Evolutionary conservation across 2,888 invertebrate genomes (phyloP), one percentile per base, ranked within the genome.

Genomic region (Anorthoa munda): DNA sequence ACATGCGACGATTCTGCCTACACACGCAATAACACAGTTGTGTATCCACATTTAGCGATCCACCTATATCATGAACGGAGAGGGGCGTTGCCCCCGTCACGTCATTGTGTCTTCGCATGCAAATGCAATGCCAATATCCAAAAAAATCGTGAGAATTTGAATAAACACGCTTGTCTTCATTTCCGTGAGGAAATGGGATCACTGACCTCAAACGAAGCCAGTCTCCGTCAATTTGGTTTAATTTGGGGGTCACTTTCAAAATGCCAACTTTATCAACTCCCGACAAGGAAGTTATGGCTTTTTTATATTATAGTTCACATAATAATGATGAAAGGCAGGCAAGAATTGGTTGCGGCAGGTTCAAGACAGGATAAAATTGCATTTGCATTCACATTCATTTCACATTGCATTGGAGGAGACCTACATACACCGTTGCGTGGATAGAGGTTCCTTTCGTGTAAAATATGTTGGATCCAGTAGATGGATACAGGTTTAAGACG

Each of bases 1-100:
- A 53, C 60, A 51, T 48, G 59, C 23, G 26, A 39, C 56, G 76
- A 75, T 45, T 58, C 15, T 48, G 26, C 21, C 17, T 48, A 59
- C 15, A 39, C 76, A 75, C 58, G 76, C 76, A 59, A 64, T 21
- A 45, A 58, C 12, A 61, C 15, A 13, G 21, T 21, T 55, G 21
- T 61, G 21, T 39, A 1, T 5, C 9, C 9, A 77, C 2, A 9
- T 56, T 17, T 15, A 15, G 18, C 23, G 4, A 72, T 23, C 15
- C 21, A 45, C 48, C 1, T 45, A 18, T 46, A 13, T 51, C 53
- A 59, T 26, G 17, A n/a, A 9, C 55, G 18, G 26, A 9, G 46
- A 21, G 39, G 39, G 48, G 26, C 60, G 48, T 26, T 79, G 72
- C n/a, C 48, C 18, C 21, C 23, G 79, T 12, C 21, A 56, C 23